Percentiles rank a stretch among this genome's conserved stretches.
Conservation (phyloP, 2,888 invertebrate species). For the Odiellus spinosus region DNA sequence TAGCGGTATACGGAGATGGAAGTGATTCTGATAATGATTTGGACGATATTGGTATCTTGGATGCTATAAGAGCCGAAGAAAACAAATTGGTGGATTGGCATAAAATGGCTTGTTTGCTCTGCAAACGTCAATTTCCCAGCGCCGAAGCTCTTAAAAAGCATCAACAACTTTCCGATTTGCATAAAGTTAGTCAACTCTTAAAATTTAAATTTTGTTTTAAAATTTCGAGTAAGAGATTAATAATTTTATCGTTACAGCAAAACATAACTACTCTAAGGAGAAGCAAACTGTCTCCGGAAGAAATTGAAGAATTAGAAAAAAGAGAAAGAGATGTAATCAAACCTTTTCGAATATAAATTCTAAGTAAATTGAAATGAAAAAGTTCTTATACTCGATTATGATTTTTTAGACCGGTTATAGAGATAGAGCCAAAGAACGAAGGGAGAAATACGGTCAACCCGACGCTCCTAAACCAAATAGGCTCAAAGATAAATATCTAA, state of each 20-base stretch:
- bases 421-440: slow-evolving; percentile 87
- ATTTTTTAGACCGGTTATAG: slow-evolving; percentile 43
- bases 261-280: slow-evolving; percentile 44
- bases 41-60: slow-evolving; percentile 32
- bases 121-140: slow-evolving; percentile 84
- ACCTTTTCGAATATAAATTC: neutral
- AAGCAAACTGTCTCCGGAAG: slow-evolving; percentile 13
- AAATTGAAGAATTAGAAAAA: slow-evolving; percentile 18
- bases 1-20: slow-evolving; percentile 62
- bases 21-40: slow-evolving; percentile 45
- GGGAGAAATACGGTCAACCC: slow-evolving; percentile 81
- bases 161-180: slow-evolving; percentile 79
- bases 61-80: slow-evolving; percentile 19
- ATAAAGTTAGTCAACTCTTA: slow-evolving; percentile 40
- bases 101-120: slow-evolving; percentile 80
- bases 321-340: slow-evolving; percentile 11
- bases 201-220: neutral
- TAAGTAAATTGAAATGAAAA: no score
- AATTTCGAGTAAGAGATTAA: neutral
- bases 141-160: slow-evolving; percentile 73
- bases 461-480: slow-evolving; percentile 58
- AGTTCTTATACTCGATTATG: neutral
- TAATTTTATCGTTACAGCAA: slow-evolving; percentile 31
- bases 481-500: slow-evolving; percentile 48
- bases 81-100: slow-evolving; percentile 50